Evolutionary conservation across 2,888 invertebrate genomes (phyloP).

Genomic region (Anaspis maculata): DNA sequence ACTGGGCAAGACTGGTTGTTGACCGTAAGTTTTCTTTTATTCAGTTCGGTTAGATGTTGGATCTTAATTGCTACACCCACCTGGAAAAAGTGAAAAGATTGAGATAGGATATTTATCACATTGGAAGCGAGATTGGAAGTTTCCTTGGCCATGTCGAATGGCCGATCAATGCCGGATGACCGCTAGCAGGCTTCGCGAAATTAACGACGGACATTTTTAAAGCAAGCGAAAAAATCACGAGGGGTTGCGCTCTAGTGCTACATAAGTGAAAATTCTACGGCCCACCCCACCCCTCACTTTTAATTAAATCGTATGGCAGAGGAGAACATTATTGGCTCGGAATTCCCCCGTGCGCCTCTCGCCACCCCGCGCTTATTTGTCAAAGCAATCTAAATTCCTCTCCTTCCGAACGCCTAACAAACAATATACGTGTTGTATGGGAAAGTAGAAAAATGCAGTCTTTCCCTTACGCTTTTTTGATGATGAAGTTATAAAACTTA

Average conservation of each 20-base stretch:
- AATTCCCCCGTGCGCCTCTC: too few relatives aligned
- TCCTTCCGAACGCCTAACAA: constrained; percentile 5
- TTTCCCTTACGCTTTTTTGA: too few relatives aligned
- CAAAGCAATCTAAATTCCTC: constrained; percentile 11
- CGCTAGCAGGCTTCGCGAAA: background rate
- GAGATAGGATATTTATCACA: too few relatives aligned
- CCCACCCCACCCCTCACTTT: too few relatives aligned
- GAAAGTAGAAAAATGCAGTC: too few relatives aligned
- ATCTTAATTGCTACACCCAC: too few relatives aligned
- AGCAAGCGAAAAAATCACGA: constrained; percentile 2
- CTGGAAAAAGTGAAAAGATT: too few relatives aligned
- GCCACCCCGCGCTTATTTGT: constrained; percentile 5
- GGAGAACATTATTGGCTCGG: constrained; percentile 4
- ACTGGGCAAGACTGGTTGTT: too few relatives aligned
- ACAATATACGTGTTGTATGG: background rate
- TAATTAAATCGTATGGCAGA: constrained; percentile 10
- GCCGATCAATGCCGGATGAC: background rate
- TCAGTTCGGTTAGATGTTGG: too few relatives aligned
- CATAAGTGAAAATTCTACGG: constrained; percentile 9
- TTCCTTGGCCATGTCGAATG: background rate
- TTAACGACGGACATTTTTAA: background rate
- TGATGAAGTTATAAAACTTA: constrained; percentile 15
- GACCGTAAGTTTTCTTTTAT: too few relatives aligned
- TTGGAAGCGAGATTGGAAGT: background rate
- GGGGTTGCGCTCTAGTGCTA: background rate